Conservation (phyloP, 2,113 vertebrate genomes). For the Paradisaea rubra region DNA sequence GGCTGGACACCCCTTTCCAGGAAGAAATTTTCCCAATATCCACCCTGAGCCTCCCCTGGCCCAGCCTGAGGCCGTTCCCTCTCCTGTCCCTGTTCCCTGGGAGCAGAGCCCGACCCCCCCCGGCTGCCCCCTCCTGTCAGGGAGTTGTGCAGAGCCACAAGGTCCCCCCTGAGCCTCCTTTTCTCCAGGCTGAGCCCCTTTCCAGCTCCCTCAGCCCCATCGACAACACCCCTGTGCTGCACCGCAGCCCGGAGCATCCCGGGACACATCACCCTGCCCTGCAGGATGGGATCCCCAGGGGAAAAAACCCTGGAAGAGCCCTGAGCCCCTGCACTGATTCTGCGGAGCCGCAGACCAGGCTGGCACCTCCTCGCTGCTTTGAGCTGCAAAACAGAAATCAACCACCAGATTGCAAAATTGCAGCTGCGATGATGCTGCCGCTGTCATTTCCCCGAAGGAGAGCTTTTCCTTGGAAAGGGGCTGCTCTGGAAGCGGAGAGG, state of each 20-base stretch:
- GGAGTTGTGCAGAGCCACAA: neutral
- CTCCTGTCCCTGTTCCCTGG: neutral
- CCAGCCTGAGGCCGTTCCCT: neutral
- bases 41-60: neutral
- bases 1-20: accelerated
- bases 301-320: neutral
- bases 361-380: neutral
- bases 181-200: neutral
- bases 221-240: no score
- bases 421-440: accelerated
- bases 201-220: neutral
- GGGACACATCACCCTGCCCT: neutral
- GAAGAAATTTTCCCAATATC: neutral
- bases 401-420: accelerated
- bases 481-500: neutral
- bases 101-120: neutral
- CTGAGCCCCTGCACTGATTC: neutral
- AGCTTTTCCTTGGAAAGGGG: neutral
- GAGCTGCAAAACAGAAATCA: accelerated
- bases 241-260: neutral
- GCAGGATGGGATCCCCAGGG: neutral
- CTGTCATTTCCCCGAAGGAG: neutral
- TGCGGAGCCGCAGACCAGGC: neutral
- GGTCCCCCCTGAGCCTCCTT: neutral
- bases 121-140: neutral